These are phyloP conservation scores for Proisotoma minuta DNA, from an alignment of 2,888 invertebrate species.

Conservation along the genomic window DNA sequence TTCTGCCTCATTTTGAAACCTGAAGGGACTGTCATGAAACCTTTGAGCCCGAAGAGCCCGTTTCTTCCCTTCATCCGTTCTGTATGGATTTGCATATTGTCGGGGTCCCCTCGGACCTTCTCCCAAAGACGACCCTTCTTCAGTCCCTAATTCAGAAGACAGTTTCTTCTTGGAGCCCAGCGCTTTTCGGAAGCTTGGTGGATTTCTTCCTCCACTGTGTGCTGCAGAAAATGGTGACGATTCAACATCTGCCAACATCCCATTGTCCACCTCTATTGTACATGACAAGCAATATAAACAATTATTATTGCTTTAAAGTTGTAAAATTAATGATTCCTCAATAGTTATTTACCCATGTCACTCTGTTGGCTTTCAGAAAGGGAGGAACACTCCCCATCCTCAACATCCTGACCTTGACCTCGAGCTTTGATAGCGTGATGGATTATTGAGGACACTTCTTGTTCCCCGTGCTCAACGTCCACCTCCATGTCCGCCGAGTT, in stretches of 20 bases:
- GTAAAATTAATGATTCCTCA: neutral
- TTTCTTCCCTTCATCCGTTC: slow-evolving; percentile 26
- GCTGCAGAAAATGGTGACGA: neutral
- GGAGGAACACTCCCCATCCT: slow-evolving; percentile 11
- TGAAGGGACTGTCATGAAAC: slow-evolving; percentile 2
- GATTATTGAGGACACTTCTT: too few relatives aligned
- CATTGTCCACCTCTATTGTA: neutral
- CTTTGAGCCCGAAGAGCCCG: slow-evolving; percentile 39
- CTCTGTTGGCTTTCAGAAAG: neutral
- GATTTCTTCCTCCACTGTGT: too few relatives aligned
- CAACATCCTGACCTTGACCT: neutral
- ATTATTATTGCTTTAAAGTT: neutral
- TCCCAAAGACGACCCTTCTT: too few relatives aligned
- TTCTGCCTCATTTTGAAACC: slow-evolving; percentile 3
- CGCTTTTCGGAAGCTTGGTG: too few relatives aligned
- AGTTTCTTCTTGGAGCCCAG: too few relatives aligned
- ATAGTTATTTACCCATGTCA: neutral
- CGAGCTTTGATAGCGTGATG: neutral
- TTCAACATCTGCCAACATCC: neutral
- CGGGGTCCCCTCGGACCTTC: slow-evolving; percentile 23
- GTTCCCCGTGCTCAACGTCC: neutral
- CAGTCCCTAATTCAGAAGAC: too few relatives aligned
- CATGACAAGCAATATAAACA: too few relatives aligned
- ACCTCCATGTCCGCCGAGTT: neutral
- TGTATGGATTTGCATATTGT: slow-evolving; percentile 38